phyloP scores from a whole-genome alignment of 2,797 vertebrate species.

The Diceros bicornis region DNA sequence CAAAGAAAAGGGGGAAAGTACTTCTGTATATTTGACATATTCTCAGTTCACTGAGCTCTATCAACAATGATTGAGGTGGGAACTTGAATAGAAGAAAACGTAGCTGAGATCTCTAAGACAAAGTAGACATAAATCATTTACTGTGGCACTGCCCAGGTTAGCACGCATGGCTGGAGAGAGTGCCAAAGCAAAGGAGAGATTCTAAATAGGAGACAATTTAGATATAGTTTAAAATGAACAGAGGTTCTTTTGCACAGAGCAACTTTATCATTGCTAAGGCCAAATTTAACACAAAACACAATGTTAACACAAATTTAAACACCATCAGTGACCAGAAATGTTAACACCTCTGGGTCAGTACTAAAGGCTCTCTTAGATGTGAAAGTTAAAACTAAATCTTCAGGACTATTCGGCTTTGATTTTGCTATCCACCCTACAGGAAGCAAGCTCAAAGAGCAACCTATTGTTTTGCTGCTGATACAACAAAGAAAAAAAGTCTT shows the following conservation, averaged over 20 bases:
- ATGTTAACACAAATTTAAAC: background rate
- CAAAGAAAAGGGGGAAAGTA: background rate
- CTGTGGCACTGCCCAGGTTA: background rate
- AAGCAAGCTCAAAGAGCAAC: background rate
- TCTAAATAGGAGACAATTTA: background rate
- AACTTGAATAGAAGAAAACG: background rate
- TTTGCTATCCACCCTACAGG: background rate
- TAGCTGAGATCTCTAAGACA: background rate
- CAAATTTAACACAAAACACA: background rate
- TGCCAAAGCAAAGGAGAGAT: background rate
- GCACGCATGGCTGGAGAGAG: background rate
- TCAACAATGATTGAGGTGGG: background rate
- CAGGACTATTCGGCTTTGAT: background rate
- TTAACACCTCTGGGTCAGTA: background rate
- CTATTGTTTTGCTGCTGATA: background rate
- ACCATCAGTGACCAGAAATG: background rate
- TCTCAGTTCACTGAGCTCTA: background rate
- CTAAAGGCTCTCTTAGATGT: background rate
- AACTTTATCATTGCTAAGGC: background rate
- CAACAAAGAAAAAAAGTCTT: background rate
- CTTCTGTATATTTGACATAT: background rate
- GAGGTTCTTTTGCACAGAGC: background rate
- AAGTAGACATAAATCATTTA: background rate
- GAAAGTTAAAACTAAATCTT: background rate
- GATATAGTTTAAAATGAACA: background rate